Evolutionary conservation across 2,888 invertebrate species (phyloP), one percentile per base, ranked within the genome.

Genomic region (Watsonalla binaria): DNA sequence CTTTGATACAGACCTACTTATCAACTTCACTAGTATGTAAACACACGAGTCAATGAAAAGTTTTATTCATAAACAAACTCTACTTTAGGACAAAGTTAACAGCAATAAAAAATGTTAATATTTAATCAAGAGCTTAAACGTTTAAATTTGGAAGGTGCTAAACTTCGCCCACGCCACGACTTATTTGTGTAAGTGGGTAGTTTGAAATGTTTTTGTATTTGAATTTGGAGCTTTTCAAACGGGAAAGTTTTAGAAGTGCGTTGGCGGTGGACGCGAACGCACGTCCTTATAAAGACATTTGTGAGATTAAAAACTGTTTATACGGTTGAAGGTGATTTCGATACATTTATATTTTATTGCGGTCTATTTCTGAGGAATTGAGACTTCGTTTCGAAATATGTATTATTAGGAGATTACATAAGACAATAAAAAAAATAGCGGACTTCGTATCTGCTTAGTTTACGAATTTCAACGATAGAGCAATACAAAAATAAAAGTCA

Each of bases 241-340:
- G 48, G 59, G 61, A 62, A 58, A 57, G 56, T 55, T 57, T 60
- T 68, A 75, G 57, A 74, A 58, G 55, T 54, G 76, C 70, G 78
- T 76, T 70, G 80, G 78, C 70, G 76, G 65, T 57, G 51, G 64
- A 58, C 55, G 56, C 47, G 62, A 37, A 34, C 62, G 54, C 64
- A 67, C 65, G 68, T 72, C 59, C 63, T 57, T 68, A 59, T 66
- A 65, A 57, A 67, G 65, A 6, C 47, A 52, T 47, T 50, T 51
- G 52, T 46, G 54, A 51, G 47, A 52, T 61, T 51, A 55, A 54
- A 57, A 15, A 42, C 9, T 57, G 54, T 61, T 59, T 13, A 34
- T 68, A 61, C 62, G 62, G 58, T 45, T 46, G 35, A 34, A 62
- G 56, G 54, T 62, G 55, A 61, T 66, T 13, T n/a, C n/a, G 45